These are phyloP conservation scores for Thysanoteuthis rhombus DNA, from an alignment of 2,888 invertebrate genomes.

Conservation along the genomic window DNA sequence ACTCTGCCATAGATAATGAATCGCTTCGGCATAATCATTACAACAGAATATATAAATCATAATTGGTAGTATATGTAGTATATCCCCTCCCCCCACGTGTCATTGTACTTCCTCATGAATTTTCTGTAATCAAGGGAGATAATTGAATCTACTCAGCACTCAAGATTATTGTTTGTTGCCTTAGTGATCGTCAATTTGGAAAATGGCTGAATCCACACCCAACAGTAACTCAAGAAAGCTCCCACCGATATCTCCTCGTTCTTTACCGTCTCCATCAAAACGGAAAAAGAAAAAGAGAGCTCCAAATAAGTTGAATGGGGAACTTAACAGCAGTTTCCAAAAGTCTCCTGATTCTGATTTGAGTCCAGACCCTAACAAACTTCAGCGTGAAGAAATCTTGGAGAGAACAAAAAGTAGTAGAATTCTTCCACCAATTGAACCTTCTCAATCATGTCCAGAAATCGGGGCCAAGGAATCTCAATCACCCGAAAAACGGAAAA, in stretches of 20 bases:
- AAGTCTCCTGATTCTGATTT: constrained; percentile 14
- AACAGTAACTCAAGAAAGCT: not conserved
- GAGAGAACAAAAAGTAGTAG: not conserved
- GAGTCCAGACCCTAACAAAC: not conserved
- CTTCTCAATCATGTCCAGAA: not conserved
- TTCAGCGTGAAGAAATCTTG: not conserved
- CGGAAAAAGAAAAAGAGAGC: not conserved
- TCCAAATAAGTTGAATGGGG: not conserved
- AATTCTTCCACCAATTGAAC: not conserved
- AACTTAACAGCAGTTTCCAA: not conserved
- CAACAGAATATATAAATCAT: too few relatives aligned
- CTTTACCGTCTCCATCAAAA: not conserved
- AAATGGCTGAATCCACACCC: not conserved
- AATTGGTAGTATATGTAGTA: too few relatives aligned
- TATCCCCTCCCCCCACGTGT: too few relatives aligned
- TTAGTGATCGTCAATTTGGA: not conserved
- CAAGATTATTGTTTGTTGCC: not conserved
- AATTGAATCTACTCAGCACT: not conserved
- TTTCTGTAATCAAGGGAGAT: not conserved
- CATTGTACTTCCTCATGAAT: not conserved
- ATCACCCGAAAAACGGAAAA: not conserved
- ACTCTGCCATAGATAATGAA: too few relatives aligned
- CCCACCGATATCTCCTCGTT: constrained; percentile 22
- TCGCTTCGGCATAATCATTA: too few relatives aligned
- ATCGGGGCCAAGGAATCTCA: not conserved